A percentile compares a stretch with the other conserved stretches of the same genome.
phyloP scores from a whole-genome alignment of 35 echinoderm and acorn worm species.

The Anneissia japonica region DNA sequence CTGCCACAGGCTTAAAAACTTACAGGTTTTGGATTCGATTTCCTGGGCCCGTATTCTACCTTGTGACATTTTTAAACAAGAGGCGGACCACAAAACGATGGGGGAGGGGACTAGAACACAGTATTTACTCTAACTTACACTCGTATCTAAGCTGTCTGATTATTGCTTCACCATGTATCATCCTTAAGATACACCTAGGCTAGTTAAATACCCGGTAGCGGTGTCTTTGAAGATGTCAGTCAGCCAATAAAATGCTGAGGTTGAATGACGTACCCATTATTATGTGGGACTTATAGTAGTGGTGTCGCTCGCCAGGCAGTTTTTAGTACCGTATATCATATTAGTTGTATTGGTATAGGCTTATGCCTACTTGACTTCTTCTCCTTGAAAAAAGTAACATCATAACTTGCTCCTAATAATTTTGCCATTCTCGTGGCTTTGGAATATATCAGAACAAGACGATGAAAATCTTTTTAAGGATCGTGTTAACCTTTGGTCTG shows the following conservation, averaged over 20 bases:
- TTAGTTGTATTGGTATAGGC: background rate
- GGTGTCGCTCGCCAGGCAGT: too few relatives aligned
- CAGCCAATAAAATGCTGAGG: background rate
- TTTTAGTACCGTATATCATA: background rate
- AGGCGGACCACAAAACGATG: too few relatives aligned
- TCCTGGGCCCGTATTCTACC: too few relatives aligned
- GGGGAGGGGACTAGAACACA: too few relatives aligned
- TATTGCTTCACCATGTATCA: too few relatives aligned
- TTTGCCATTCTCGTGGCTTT: too few relatives aligned
- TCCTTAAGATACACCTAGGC: background rate
- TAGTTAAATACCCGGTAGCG: background rate
- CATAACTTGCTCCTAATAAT: too few relatives aligned
- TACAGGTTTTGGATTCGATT: too few relatives aligned
- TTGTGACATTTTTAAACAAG: too few relatives aligned
- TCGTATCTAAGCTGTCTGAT: too few relatives aligned
- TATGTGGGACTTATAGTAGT: background rate
- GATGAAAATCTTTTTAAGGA: background rate
- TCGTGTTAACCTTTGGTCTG: background rate
- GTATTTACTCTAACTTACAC: background rate
- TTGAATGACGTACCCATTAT: background rate
- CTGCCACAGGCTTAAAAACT: too few relatives aligned
- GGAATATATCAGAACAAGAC: too few relatives aligned
- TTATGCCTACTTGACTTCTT: background rate
- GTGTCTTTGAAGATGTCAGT: background rate
- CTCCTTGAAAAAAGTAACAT: background rate